phyloP scores from a whole-genome alignment of 2,113 vertebrate genomes.

The Glaucidium brasilianum region DNA sequence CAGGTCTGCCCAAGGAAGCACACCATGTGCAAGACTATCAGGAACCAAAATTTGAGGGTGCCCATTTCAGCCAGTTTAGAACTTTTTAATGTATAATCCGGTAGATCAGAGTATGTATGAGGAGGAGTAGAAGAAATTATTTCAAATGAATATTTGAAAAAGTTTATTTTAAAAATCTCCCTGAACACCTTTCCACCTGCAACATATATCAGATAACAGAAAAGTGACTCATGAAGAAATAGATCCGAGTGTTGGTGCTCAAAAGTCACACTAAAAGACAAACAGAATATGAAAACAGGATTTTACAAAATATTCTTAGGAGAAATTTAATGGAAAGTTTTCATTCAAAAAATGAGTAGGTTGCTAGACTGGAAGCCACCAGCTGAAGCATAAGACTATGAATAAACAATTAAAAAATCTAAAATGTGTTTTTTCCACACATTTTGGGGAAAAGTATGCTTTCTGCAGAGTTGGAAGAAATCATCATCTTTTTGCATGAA shows the following conservation, averaged over 20 bases:
- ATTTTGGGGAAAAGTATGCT: background rate
- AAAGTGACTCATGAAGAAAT: background rate
- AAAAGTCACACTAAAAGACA: background rate
- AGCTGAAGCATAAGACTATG: background rate
- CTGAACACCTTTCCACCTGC: background rate
- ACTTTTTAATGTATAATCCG: background rate
- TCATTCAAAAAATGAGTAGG: background rate
- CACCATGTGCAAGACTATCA: rapidly evolving
- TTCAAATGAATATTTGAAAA: background rate
- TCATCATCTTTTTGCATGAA: background rate
- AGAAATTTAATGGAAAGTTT: background rate
- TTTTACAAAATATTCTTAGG: background rate
- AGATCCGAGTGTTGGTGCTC: background rate
- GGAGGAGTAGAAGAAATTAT: background rate
- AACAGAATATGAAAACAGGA: background rate
- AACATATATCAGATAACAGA: background rate
- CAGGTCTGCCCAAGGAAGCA: background rate
- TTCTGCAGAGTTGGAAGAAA: background rate
- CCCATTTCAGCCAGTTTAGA: background rate
- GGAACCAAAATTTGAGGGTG: background rate
- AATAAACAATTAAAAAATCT: background rate
- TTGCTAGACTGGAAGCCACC: background rate
- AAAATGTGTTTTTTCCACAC: background rate
- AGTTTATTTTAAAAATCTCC: background rate
- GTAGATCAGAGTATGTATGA: background rate